A percentile compares a stretch with the other conserved stretches of the same genome.
Evolutionary conservation across 2,113 vertebrate genomes (phyloP).

Genomic region (Phaethornis superciliosus): DNA sequence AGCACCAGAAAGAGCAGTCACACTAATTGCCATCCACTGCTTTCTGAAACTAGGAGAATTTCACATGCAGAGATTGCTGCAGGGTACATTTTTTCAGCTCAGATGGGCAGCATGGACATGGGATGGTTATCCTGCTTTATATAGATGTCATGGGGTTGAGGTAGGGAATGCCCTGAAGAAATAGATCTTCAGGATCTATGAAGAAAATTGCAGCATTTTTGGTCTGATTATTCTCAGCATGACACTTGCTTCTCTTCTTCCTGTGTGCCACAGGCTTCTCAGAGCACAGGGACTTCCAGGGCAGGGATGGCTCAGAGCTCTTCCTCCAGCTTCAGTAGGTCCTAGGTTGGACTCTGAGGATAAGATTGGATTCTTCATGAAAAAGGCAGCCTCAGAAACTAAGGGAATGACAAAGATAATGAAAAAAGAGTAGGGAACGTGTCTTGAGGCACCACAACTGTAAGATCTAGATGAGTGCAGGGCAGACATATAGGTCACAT

Average conservation of each 20-base stretch:
- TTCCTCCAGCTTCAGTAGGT: not conserved
- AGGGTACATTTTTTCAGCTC: not conserved
- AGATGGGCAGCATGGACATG: accelerated
- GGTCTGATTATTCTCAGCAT: not conserved
- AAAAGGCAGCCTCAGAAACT: not conserved
- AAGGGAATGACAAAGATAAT: not conserved
- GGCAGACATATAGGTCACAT: not conserved
- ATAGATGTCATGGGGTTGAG: not conserved
- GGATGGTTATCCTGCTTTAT: not conserved
- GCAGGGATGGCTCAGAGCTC: not conserved
- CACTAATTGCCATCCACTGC: not conserved
- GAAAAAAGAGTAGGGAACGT: not conserved
- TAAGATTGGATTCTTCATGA: not conserved
- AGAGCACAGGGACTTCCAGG: not conserved
- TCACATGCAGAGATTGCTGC: not conserved
- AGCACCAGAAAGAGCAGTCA: not conserved
- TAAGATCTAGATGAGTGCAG: not conserved
- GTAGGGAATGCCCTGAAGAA: not conserved
- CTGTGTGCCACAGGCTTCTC: not conserved
- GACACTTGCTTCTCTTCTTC: not conserved
- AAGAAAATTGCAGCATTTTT: not conserved
- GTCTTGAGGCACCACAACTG: not conserved
- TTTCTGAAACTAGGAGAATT: not conserved
- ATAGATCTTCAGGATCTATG: not conserved
- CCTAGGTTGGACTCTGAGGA: not conserved